A percentile compares a stretch with the other conserved stretches of the same genome.
phyloP scores from a whole-genome alignment of 2,888 invertebrate genomes.

The Agapostemon virescens region DNA sequence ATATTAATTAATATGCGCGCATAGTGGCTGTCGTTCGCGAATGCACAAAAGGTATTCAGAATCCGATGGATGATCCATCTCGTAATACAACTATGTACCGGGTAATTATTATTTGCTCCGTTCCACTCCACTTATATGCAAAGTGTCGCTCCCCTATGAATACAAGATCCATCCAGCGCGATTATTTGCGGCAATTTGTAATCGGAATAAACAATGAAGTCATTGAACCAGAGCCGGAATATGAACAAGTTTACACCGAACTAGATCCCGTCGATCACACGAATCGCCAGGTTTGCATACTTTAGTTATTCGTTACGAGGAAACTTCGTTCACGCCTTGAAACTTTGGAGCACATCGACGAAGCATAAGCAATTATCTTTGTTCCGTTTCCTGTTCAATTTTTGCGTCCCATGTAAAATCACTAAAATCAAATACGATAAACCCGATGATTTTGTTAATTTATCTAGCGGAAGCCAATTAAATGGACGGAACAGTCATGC shows the following conservation, averaged over 20 bases:
- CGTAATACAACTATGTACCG: background rate
- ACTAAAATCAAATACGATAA: too few species aligned
- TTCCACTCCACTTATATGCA: constrained; percentile 14
- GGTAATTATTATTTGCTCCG: constrained; percentile 17
- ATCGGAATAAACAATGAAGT: constrained; percentile 26
- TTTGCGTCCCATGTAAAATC: background rate
- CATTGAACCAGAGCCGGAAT: constrained; percentile 1
- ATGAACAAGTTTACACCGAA: background rate
- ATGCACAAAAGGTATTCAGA: background rate
- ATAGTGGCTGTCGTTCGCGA: background rate
- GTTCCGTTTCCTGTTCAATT: background rate
- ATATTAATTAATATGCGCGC: background rate
- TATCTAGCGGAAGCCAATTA: too few species aligned
- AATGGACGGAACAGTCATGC: too few species aligned
- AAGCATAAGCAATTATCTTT: background rate
- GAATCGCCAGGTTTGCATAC: background rate
- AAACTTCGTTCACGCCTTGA: background rate
- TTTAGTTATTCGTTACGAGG: background rate
- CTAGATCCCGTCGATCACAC: background rate
- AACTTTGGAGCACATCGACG: background rate
- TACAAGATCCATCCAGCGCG: background rate
- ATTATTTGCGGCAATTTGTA: background rate
- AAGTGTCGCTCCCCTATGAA: background rate
- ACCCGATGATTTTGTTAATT: too few species aligned
- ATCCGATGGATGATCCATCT: background rate